Conservation (phyloP, 37 sponge, comb jelly and placozoan species). For the Axinella damicornis region DNA sequence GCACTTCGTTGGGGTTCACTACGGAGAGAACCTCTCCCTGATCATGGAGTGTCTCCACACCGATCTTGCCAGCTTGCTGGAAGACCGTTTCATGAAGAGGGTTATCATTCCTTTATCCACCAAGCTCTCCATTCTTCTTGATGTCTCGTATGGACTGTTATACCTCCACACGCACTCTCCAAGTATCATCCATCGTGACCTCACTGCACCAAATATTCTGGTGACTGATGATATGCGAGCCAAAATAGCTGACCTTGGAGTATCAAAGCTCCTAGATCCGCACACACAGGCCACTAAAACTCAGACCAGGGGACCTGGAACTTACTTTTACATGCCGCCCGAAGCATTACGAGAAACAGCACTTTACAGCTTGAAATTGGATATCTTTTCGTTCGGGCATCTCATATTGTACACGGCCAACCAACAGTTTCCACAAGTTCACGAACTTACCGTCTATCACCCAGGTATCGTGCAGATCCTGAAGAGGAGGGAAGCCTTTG, state of each 20-base stretch:
- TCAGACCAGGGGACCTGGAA: background rate
- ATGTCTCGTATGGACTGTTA: slow-evolving; percentile 28
- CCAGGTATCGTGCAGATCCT: too few relatives aligned
- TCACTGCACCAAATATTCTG: slow-evolving; percentile 8
- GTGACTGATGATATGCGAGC: background rate
- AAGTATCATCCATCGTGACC: slow-evolving; percentile 21
- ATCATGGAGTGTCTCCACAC: slow-evolving; percentile 7
- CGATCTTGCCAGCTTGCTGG: slow-evolving; percentile 1
- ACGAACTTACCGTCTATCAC: background rate
- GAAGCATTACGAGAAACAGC: background rate
- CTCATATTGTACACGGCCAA: background rate
- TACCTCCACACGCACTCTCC: slow-evolving; percentile 27
- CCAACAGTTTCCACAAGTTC: background rate
- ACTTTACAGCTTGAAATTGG: background rate
- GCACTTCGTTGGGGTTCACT: slow-evolving; percentile 30
- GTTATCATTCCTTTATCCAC: background rate
- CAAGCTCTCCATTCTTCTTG: slow-evolving; percentile 37
- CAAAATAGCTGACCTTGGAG: slow-evolving; percentile 39
- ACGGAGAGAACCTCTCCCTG: background rate
- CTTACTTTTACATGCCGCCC: background rate
- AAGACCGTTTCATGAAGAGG: background rate
- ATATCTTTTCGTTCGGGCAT: background rate
- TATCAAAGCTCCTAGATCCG: background rate
- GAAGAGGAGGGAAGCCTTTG: background rate
- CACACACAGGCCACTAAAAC: too few relatives aligned